These are phyloP conservation scores for Cerastis leucographa DNA, from an alignment of 2,888 invertebrate genomes.

Conservation along the genomic window DNA sequence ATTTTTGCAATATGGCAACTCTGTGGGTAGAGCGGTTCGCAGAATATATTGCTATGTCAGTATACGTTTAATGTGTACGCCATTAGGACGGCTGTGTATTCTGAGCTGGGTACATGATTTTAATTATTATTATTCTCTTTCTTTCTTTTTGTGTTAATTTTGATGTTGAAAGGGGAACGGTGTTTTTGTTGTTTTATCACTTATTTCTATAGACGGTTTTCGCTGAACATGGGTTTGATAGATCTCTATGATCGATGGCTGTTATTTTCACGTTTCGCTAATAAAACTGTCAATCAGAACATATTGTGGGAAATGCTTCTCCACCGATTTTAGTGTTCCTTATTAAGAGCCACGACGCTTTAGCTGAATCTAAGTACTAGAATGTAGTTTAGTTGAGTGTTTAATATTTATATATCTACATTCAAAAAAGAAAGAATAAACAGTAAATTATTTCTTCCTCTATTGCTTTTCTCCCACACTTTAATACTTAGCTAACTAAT, in stretches of 20 bases:
- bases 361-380: background rate
- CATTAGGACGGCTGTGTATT: slow-evolving; percentile 55
- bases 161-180: slow-evolving; percentile 13
- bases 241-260: background rate
- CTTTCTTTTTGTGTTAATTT: slow-evolving; percentile 54
- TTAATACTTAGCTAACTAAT: slow-evolving; percentile 27
- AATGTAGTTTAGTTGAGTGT: no score
- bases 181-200: slow-evolving; percentile 17
- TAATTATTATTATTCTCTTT: slow-evolving; percentile 54
- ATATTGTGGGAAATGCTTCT: background rate
- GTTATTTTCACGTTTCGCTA: background rate
- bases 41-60: slow-evolving; percentile 57
- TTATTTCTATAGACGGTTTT: slow-evolving; percentile 14
- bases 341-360: background rate
- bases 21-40: slow-evolving; percentile 35
- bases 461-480: background rate
- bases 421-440: background rate
- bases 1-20: slow-evolving; percentile 64
- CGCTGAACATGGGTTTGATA: background rate
- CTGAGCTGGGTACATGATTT: slow-evolving; percentile 58
- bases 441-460: background rate
- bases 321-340: background rate
- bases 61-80: slow-evolving; percentile 46
- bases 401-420: no score
- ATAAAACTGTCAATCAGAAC: background rate